Conservation (phyloP, 2,888 invertebrate species). For the Clitarchus hookeri region DNA sequence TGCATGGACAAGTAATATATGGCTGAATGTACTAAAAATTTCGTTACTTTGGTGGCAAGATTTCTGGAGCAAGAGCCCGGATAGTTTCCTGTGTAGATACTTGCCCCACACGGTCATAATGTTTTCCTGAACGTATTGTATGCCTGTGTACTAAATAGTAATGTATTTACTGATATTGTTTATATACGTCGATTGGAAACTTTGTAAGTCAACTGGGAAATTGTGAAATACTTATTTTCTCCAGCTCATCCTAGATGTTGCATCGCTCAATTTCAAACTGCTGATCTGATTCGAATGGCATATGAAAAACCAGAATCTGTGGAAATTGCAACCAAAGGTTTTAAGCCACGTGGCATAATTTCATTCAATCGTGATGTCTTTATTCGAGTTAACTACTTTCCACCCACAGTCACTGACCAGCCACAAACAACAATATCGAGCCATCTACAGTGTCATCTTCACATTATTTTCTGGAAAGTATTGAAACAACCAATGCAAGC, state of each 20-base stretch:
- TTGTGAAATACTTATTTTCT: no score
- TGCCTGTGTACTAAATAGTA: no score
- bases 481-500: background rate
- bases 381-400: background rate
- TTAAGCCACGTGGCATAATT: background rate
- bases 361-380: background rate
- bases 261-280: background rate
- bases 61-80: no score
- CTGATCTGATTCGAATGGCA: background rate
- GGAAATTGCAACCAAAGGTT: constrained; percentile 5
- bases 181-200: no score
- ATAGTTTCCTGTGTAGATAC: no score
- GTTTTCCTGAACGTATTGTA: no score
- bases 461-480: background rate
- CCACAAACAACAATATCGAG: background rate
- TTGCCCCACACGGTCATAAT: no score
- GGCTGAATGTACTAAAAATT: no score
- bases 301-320: background rate
- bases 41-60: no score
- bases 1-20: no score
- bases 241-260: background rate
- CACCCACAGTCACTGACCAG: background rate
- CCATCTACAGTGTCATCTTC: background rate
- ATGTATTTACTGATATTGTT: no score
- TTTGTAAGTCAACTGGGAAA: no score